Percentiles rank a stretch among this genome's conserved stretches.
Conservation (phyloP, 2,888 invertebrate genomes). For the Epirrita christyi region DNA sequence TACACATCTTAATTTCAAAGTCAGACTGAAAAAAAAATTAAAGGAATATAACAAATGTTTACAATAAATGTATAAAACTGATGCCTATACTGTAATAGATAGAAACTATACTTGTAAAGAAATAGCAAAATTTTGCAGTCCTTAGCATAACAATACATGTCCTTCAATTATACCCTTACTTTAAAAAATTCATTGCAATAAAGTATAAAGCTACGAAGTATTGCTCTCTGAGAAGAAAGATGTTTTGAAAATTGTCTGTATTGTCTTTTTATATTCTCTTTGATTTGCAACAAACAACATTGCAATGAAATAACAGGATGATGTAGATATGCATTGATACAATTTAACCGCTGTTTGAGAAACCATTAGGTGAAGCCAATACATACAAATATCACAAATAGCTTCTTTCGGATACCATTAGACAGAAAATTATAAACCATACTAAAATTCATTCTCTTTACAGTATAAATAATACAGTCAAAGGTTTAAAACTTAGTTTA, state of each 20-base stretch:
- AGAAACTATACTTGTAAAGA: conserved; percentile 65
- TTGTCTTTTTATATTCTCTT: conserved; percentile 58
- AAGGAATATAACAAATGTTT: conserved; percentile 50
- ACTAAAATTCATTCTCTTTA: conserved; percentile 78
- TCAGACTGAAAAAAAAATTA: conserved; percentile 50
- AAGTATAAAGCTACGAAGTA: conserved; percentile 50
- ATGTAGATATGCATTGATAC: conserved; percentile 35
- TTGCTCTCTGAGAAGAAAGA: conserved; percentile 55
- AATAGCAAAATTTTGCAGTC: conserved; percentile 76
- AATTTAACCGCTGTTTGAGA: conserved; percentile 49
- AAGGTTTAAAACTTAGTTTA: conserved; percentile 81
- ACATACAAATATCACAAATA: conserved; percentile 75
- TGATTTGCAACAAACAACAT: conserved; percentile 50
- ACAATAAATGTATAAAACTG: conserved; percentile 54
- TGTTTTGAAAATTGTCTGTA: conserved; percentile 57
- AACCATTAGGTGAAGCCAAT: conserved; percentile 64
- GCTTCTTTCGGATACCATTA: conserved; percentile 61
- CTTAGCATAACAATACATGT: conserved; percentile 61
- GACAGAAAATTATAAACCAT: conserved; percentile 58
- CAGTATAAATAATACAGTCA: conserved; percentile 72
- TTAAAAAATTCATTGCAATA: conserved; percentile 60
- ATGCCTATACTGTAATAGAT: conserved; percentile 56
- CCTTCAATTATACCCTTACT: conserved; percentile 63
- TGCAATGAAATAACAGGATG: conserved; percentile 48
- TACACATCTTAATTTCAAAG: conserved; percentile 45